Percentiles rank a stretch among this genome's conserved stretches.
Conservation (phyloP, 2,888 invertebrate species). For the Agrilus mali region DNA sequence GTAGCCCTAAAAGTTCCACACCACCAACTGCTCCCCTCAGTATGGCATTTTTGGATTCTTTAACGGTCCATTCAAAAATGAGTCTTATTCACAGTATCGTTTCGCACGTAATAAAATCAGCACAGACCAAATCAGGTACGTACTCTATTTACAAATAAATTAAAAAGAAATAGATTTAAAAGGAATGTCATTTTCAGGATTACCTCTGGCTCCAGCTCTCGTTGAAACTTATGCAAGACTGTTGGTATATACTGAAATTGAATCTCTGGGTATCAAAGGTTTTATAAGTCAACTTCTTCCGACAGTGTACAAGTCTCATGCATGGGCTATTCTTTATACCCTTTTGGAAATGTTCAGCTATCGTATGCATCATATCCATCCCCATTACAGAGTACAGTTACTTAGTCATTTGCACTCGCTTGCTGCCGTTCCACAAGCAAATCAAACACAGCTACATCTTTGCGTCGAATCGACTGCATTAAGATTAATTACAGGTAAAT, state of each 20-base stretch:
- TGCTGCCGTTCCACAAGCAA: constrained; percentile 84
- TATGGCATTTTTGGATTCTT: constrained; percentile 84
- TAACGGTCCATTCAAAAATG: constrained; percentile 96
- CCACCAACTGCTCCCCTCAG: constrained; percentile 74
- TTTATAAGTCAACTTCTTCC: constrained; percentile 90
- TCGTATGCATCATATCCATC: constrained; percentile 90
- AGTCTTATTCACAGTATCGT: constrained; percentile 58
- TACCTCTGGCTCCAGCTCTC: constrained; percentile 78
- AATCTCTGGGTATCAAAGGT: constrained; percentile 91
- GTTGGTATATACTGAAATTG: constrained; percentile 91
- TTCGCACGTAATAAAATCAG: constrained; percentile 80
- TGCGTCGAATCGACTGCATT: constrained; percentile 43
- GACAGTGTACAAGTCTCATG: constrained; percentile 81
- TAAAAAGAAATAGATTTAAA: no score
- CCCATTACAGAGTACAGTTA: constrained; percentile 87
- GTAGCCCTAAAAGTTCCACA: constrained; percentile 37
- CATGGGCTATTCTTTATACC: constrained; percentile 93
- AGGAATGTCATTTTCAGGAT: constrained; percentile 30
- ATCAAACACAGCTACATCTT: constrained; percentile 87
- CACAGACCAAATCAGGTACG: constrained; percentile 60
- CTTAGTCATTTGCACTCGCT: constrained; percentile 84
- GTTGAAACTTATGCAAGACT: constrained; percentile 91
- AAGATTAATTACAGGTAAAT: constrained; percentile 27
- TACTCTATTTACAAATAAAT: no score
- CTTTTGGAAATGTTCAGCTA: constrained; percentile 94